These are phyloP conservation scores for Drosophila villosipedis DNA, from an alignment of 2,888 invertebrate species.

Conservation along the genomic window DNA sequence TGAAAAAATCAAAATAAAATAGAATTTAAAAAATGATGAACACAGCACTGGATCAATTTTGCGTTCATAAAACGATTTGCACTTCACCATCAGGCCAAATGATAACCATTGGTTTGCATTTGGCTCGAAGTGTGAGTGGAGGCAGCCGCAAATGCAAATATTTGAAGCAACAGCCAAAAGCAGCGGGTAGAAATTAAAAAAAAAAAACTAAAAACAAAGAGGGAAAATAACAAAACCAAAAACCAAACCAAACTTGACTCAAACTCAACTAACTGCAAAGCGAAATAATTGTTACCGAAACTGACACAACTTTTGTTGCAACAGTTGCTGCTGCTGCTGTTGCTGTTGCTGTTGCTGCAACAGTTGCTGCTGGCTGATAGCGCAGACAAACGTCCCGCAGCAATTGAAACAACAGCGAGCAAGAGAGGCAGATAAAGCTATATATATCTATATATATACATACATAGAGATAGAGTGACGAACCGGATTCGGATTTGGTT, in stretches of 20 bases:
- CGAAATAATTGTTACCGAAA: constrained; percentile 80
- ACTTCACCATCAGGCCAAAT: constrained; percentile 37
- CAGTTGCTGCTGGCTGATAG: constrained; percentile 48
- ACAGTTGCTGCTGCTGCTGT: constrained; percentile 16
- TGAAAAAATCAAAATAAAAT: not conserved
- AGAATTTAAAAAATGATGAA: not conserved
- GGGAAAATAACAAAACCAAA: constrained; percentile 4
- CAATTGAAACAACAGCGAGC: constrained; percentile 57
- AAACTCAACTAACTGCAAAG: constrained; percentile 63
- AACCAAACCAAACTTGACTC: constrained; percentile 41
- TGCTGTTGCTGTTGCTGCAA: not conserved
- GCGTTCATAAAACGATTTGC: constrained; percentile 56
- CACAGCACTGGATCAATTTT: constrained; percentile 19
- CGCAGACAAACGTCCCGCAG: constrained; percentile 69
- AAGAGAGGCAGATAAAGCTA: not conserved
- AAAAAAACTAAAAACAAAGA: constrained; percentile 13
- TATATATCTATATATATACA: not conserved
- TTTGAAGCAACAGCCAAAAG: constrained; percentile 55
- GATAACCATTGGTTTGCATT: constrained; percentile 6
- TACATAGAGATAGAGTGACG: constrained; percentile 17
- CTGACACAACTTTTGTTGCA: constrained; percentile 55
- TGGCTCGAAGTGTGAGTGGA: not conserved
- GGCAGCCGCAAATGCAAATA: constrained; percentile 69
- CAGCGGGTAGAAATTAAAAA: constrained; percentile 24
- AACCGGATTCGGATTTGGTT: constrained; percentile 47